Percentiles rank a stretch among this genome's conserved stretches.
These are phyloP conservation scores for Chascanopsetta lugubris DNA, from an alignment of 2,113 vertebrate genomes.

Conservation along the genomic window DNA sequence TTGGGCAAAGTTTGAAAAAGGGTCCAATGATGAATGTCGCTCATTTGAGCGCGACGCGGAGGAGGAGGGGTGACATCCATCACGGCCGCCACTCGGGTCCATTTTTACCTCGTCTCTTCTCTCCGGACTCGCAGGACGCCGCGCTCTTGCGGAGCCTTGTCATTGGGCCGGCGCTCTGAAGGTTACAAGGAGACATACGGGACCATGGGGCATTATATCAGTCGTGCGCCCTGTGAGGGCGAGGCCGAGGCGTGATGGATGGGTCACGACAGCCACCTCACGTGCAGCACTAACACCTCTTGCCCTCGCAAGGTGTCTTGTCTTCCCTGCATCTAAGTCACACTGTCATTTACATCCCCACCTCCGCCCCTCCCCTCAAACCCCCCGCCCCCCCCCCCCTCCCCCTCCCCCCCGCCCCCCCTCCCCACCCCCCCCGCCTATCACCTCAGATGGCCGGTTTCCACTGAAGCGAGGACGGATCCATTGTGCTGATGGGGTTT, in stretches of 20 bases:
- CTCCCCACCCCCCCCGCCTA: conserved; percentile 38
- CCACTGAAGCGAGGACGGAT: conserved; percentile 70
- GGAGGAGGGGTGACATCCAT: background rate
- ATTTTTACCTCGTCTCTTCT: background rate
- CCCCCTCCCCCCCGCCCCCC: conserved; percentile 33
- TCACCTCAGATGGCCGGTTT: conserved; percentile 66
- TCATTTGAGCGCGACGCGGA: conserved; percentile 1
- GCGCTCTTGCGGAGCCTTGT: background rate
- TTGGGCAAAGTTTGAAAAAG: conserved; percentile 26
- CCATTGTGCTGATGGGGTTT: conserved; percentile 72
- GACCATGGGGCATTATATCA: conserved; percentile 16
- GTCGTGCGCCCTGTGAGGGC: conserved; percentile 2
- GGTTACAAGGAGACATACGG: conserved; percentile 26
- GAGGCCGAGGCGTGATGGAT: conserved; percentile 41
- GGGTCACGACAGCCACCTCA: conserved; percentile 24
- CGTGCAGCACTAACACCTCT: conserved; percentile 21
- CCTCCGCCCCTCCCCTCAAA: conserved; percentile 28
- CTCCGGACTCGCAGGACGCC: conserved; percentile 5
- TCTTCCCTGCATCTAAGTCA: conserved; percentile 40
- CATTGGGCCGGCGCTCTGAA: conserved; percentile 31
- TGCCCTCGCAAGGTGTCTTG: conserved; percentile 12
- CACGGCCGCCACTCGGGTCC: background rate
- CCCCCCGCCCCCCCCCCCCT: conserved; percentile 28
- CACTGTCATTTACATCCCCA: conserved; percentile 53
- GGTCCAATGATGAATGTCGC: conserved; percentile 14